Conservation (phyloP, 2,888 invertebrate species). For the Phaonia tiefii region DNA sequence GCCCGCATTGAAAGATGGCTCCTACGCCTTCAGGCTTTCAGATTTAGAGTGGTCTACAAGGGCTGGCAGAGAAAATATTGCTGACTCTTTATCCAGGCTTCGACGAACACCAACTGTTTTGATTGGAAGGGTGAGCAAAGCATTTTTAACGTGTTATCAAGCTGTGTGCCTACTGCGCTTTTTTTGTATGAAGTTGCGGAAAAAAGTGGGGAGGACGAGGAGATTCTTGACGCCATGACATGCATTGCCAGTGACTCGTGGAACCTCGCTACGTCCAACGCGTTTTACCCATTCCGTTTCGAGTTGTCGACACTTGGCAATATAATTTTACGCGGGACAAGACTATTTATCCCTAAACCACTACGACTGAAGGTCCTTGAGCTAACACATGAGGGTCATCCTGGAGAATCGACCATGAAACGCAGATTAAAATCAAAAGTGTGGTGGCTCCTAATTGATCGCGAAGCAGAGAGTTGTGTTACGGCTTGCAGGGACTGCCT, state of each 20-base stretch:
- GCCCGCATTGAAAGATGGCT: constrained; percentile 69
- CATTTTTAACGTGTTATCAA: constrained; percentile 34
- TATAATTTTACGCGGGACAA: constrained; percentile 49
- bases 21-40: too few relatives aligned
- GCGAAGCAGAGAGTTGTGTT: constrained; percentile 46
- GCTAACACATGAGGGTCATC: constrained; percentile 72
- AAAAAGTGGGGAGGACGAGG: constrained; percentile 34
- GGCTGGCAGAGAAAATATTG: constrained; percentile 45
- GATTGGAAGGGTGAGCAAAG: constrained; percentile 42
- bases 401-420: constrained; percentile 58
- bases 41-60: constrained; percentile 49
- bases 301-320: constrained; percentile 59
- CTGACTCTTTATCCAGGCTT: constrained; percentile 53
- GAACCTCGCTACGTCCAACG: constrained; percentile 21
- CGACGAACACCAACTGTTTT: constrained; percentile 19
- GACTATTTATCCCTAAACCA: constrained; percentile 45
- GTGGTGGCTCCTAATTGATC: constrained; percentile 62
- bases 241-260: constrained; percentile 34
- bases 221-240: constrained; percentile 38
- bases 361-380: constrained; percentile 64
- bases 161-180: constrained; percentile 49
- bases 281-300: constrained; percentile 39
- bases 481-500: constrained; percentile 51
- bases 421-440: constrained; percentile 60
- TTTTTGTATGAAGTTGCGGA: constrained; percentile 43